Evolutionary conservation across 2,888 invertebrate genomes (phyloP), one percentile per base, ranked within the genome.

Genomic region (Acanthosepion pharaonis): DNA sequence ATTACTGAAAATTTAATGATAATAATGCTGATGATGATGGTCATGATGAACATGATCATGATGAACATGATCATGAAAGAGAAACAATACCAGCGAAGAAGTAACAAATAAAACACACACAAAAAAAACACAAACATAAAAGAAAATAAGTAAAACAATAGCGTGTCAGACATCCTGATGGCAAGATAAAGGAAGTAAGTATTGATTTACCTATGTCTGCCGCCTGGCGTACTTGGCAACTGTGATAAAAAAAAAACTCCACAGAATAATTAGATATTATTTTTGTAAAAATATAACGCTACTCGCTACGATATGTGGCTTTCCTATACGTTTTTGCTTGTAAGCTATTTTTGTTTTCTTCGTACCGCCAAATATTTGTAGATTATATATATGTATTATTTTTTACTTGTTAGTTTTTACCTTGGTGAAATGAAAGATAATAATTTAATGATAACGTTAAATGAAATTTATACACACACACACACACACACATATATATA

Each of bases 131-230:
- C 11, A 78, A 78, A n/a, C 78, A n/a, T 78, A 78, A 78, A 33
- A 33, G 33, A 78, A 78, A 78, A 3, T 33, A n/a, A 78, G n/a
- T 11, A 78, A n/a, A 78, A 78, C 78, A 78, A 78, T 78, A 33
- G 78, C 78, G 78, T 33, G n/a, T 78, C 78, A 78, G 78, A 78
- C 78, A 78, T 78, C 78, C 78, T 78, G 78, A 78, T 78, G 78
- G 78, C 78, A 78, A 78, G 15, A 33, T 78, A 78, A 78, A 78
- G 78, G 78, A 78, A 78, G 78, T 78, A 78, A 78, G 78, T 78
- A 78, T 78, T 78, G 78, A 78, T 78, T 78, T 78, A 78, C 78
- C n/a, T n/a, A 78, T 15, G 78, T 78, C 78, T 78, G n/a, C 78
- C 78, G 78, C 78, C n/a, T 78, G n/a, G 33, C n/a, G 78, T 78